Conservation (phyloP, 2,888 invertebrate genomes). For the Liopterus haemorrhoidalis region DNA sequence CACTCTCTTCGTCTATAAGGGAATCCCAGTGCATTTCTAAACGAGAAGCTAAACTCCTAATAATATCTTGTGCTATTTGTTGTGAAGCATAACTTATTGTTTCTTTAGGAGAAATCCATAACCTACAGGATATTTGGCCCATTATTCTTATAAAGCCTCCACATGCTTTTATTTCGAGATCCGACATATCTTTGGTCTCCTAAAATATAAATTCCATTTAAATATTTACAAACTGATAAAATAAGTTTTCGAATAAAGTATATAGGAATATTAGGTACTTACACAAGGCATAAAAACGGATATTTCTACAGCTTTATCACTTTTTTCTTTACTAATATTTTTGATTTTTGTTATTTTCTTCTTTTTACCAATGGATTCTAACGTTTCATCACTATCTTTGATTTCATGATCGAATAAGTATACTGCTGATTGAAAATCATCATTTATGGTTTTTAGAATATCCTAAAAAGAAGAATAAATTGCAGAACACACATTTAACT, state of each 20-base stretch:
- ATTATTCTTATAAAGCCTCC: constrained; percentile 64
- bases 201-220: constrained; percentile 32
- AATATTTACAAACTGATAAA: constrained; percentile 17
- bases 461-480: constrained; percentile 45
- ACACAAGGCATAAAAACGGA: constrained; percentile 67
- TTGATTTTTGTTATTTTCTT: constrained; percentile 50
- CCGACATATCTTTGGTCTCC: constrained; percentile 48
- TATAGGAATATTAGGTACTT: constrained; percentile 39
- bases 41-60: constrained; percentile 76
- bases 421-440: constrained; percentile 57
- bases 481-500: constrained; percentile 13
- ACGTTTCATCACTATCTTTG: constrained; percentile 55
- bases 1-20: constrained; percentile 73
- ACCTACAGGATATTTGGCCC: constrained; percentile 66
- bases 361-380: constrained; percentile 60
- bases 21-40: constrained; percentile 92
- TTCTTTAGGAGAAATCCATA: constrained; percentile 74
- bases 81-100: constrained; percentile 65
- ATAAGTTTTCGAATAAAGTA: constrained; percentile 1
- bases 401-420: constrained; percentile 70
- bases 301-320: constrained; percentile 55
- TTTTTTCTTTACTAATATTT: constrained; percentile 45
- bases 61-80: constrained; percentile 75
- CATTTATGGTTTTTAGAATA: constrained; percentile 54
- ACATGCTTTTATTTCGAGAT: constrained; percentile 52